phyloP scores from a whole-genome alignment of 2,113 vertebrate species.

The Gavia stellata region DNA sequence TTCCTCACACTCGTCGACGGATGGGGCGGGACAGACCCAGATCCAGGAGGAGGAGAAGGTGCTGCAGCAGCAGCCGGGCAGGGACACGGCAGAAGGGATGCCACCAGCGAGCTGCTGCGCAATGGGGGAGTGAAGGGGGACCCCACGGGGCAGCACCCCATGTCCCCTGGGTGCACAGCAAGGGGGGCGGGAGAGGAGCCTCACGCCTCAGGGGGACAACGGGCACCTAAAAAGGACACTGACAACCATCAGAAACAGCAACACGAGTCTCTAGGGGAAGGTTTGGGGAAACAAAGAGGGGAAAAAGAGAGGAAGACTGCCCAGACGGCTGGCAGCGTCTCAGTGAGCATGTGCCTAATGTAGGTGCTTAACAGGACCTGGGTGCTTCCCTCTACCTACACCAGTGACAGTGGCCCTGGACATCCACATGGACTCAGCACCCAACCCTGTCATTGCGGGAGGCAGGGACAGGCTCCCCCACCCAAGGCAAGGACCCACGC shows the following conservation, averaged over 20 bases:
- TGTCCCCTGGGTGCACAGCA: too few relatives aligned
- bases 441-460: accelerated
- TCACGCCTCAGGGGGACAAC: neutral
- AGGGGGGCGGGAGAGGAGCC: neutral
- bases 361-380: neutral
- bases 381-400: neutral
- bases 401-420: neutral
- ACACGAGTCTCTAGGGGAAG: neutral
- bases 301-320: neutral
- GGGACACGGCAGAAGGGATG: neutral
- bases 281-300: neutral
- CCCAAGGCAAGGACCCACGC: neutral
- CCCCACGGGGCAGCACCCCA: neutral
- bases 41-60: neutral
- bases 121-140: neutral
- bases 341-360: neutral
- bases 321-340: neutral
- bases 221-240: neutral
- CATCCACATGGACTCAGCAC: neutral
- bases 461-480: neutral
- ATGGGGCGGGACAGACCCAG: neutral
- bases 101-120: accelerated
- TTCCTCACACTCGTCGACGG: neutral
- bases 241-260: neutral
- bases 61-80: neutral